Evolutionary conservation across 2,113 vertebrate species (phyloP).

Genomic region (Mastomys natalensis): DNA sequence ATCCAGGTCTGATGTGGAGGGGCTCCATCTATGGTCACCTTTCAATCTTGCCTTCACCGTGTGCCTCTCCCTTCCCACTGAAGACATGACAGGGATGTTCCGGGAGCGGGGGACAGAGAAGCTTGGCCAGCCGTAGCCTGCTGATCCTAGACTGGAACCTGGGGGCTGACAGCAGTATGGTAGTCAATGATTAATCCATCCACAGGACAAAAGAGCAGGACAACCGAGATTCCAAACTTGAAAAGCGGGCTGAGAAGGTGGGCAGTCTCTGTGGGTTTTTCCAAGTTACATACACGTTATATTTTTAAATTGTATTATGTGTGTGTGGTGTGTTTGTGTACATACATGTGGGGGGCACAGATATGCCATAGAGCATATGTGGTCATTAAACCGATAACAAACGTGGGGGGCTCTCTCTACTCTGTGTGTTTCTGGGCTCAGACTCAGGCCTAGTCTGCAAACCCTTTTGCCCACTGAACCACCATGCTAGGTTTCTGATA

Average conservation of each 20-base stretch:
- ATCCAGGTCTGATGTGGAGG: not conserved
- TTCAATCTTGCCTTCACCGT: not conserved
- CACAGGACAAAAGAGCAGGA: not conserved
- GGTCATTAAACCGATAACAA: not conserved
- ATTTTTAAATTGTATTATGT: not conserved
- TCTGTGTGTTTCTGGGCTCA: not conserved
- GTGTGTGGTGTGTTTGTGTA: not conserved
- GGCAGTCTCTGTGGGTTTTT: not conserved
- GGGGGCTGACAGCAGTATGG: not conserved
- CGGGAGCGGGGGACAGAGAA: not conserved
- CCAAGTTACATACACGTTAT: constrained; percentile 53
- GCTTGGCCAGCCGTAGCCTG: not conserved
- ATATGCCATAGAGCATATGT: not conserved
- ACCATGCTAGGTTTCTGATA: not conserved
- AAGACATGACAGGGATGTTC: not conserved
- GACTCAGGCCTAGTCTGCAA: not conserved
- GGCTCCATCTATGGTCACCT: not conserved
- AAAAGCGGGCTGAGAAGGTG: constrained; percentile 12
- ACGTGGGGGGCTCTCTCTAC: no score
- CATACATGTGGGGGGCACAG: not conserved
- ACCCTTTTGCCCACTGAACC: no score
- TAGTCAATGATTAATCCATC: not conserved
- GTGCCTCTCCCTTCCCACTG: not conserved
- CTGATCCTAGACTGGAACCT: not conserved
- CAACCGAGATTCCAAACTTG: not conserved